Evolutionary conservation across 2,113 vertebrate genomes (phyloP), one percentile per base, ranked within the genome.

Genomic region (Myrmecophaga tridactyla): DNA sequence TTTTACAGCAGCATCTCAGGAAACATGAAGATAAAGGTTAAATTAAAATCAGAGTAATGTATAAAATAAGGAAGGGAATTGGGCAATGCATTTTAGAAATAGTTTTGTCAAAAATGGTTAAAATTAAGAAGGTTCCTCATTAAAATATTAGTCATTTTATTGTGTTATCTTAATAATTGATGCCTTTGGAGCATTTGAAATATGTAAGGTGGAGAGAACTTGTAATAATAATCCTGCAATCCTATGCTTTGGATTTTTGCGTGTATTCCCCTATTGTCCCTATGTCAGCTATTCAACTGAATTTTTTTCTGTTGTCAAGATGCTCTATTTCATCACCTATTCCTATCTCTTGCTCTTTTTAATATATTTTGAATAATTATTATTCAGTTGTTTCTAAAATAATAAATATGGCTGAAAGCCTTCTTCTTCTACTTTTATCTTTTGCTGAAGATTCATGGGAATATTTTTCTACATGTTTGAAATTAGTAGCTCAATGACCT

Each of bases 21-120:
- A 90, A 82, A 63, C 17, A 43, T 56, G 46, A 86, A 90, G 31
- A 31, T n/a, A 92, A 62, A 41, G 7, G 1, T 83, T 84, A 36
- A 21, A 34, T 86, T 78, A 70, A 23, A 89, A 85, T 46, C 51
- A 58, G 25, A 46, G 6, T 53, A 63, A 48, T 67, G 13, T n/a
- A 8, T 56, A 31, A 81, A 48, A 27, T 70, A 53, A 65, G 7
- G 58, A 9, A 63, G 11, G 18, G 13, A 65, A 94, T 58, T 65
- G 18, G 90, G 11, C 27, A 25, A 21, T 78, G 39, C 23, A 75
- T 83, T 89, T 92, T 89, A 94, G 34, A 86, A 90, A 89, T n/a
- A 73, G 23, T 75, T 91, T 65, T 89, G 29, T 23, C 14, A 60
- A 73, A 7, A 72, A 56, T 56, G 53, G n/a, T 41, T 83, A 25